Percentiles rank a stretch among this genome's conserved stretches.
Conservation (phyloP, 2,888 invertebrate genomes). For the Amphipyra berbera region DNA sequence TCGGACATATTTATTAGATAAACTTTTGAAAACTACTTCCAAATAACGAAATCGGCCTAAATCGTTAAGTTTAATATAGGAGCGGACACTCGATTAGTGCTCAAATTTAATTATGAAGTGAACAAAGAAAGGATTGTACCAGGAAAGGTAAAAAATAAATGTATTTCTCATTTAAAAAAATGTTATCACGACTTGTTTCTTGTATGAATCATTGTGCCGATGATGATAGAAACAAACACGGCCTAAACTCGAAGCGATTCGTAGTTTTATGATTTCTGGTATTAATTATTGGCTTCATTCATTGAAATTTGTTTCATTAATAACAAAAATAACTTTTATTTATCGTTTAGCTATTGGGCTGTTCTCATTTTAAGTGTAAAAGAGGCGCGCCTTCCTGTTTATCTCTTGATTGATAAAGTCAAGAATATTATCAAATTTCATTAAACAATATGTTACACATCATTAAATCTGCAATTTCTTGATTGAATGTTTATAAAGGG, state of each 20-base stretch:
- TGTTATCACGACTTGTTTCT: constrained; percentile 25
- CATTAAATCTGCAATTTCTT: not conserved
- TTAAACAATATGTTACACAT: not conserved
- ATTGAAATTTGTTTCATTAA: constrained; percentile 33
- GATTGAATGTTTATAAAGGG: not conserved
- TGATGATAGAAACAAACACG: constrained; percentile 59
- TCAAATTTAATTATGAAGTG: constrained; percentile 81
- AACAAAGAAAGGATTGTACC: constrained; percentile 84
- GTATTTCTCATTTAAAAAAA: constrained; percentile 47
- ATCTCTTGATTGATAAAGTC: constrained; percentile 29
- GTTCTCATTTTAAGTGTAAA: constrained; percentile 10
- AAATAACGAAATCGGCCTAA: constrained; percentile 57
- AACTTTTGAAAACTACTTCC: constrained; percentile 52
- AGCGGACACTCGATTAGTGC: constrained; percentile 76
- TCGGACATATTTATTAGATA: constrained; percentile 46
- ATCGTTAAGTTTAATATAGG: constrained; percentile 54
- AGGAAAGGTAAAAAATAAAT: constrained; percentile 75
- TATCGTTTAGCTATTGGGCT: constrained; percentile 11
- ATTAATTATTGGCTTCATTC: constrained; percentile 47
- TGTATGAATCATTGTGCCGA: constrained; percentile 31
- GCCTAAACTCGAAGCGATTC: constrained; percentile 21
- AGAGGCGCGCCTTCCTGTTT: constrained; percentile 32
- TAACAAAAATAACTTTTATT: constrained; percentile 29
- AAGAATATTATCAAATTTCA: constrained; percentile 3
- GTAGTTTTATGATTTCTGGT: constrained; percentile 42